Evolutionary conservation across 1,140 invertebrate species (phyloP).

Genomic region (Propsilocerus akamusi): DNA sequence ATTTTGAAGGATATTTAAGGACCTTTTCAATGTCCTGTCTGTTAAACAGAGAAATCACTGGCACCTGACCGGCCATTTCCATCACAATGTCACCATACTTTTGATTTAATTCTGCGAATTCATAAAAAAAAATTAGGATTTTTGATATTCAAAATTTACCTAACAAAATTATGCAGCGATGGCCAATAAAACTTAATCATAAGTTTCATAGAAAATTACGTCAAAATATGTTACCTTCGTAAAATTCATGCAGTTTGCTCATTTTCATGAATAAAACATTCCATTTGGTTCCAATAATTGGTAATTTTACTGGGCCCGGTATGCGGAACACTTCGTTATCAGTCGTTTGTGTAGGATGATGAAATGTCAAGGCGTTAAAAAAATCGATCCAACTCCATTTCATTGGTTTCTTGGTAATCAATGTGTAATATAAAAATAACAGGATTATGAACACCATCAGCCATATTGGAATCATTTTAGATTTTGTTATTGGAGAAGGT

Average conservation of each 20-base stretch:
- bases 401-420: not conserved
- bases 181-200: conserved; percentile 10
- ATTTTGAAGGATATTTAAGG: conserved; percentile 44
- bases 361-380: not conserved
- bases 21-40: conserved; percentile 60
- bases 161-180: conserved; percentile 5
- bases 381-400: not conserved
- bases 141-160: conserved; percentile 5
- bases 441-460: not conserved
- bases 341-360: not conserved
- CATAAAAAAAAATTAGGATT: conserved; percentile 6
- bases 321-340: conserved; percentile 25
- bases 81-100: conserved; percentile 57
- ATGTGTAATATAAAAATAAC: not conserved
- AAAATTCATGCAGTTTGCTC: conserved; percentile 58
- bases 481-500: too few relatives aligned
- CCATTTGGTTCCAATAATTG: conserved; percentile 66
- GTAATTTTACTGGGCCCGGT: conserved; percentile 54
- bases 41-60: conserved; percentile 57
- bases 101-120: conserved; percentile 37
- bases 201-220: not conserved
- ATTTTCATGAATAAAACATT: conserved; percentile 49
- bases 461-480: too few relatives aligned
- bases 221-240: conserved; percentile 40
- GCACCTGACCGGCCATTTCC: conserved; percentile 55